Base-by-base conservation (phyloP, 2,888 invertebrate genomes). In the Eustalomyia histrio region DNA sequence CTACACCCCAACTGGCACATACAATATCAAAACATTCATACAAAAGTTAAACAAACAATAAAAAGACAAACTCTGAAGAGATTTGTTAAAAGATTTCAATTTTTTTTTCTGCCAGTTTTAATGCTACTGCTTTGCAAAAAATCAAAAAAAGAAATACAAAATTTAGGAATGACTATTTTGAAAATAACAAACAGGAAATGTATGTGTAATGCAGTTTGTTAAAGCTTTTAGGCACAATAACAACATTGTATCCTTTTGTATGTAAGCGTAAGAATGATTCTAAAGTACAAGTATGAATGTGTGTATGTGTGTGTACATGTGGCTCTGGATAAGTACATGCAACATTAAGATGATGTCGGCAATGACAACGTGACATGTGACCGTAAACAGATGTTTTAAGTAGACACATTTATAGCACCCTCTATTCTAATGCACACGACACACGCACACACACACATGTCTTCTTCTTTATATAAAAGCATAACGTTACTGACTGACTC, bases 361-460 rank as follows among this genome's bases (percentile, higher is more conserved):
- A 78, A 71, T 81, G 71, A 75, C 74, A 79, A 83, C 76, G 80
- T 83, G 83, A 83, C 80, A 80, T 83, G 83, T 83, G 83, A 83
- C 79, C 80, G 47, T 80, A 82, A 83, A 79, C 83, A 83, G 83
- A 83, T 83, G 83, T 75, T 79, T 61, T 12, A 71, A 78, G 74
- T 73, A 68, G 72, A 76, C 55, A 61, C 53, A 47, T 69, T 47
- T 72, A 67, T 61, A 55, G 72, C 72, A 78, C 53, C 47, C 78
- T 47, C 72, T 67, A 65, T 55, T 67, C 17, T n/a, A n/a, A n/a
- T n/a, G n/a, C n/a, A n/a, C n/a, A n/a, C n/a, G n/a, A 17, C 14
- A 39, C n/a, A 12, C 52, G 12, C 33, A 57, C 10, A 39, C 24
- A 65, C 1, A 29, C 16, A 16, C 52, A 52, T 21, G 17, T 21